phyloP scores from a whole-genome alignment of 2,113 vertebrate species.

The Thunnus maccoyii region DNA sequence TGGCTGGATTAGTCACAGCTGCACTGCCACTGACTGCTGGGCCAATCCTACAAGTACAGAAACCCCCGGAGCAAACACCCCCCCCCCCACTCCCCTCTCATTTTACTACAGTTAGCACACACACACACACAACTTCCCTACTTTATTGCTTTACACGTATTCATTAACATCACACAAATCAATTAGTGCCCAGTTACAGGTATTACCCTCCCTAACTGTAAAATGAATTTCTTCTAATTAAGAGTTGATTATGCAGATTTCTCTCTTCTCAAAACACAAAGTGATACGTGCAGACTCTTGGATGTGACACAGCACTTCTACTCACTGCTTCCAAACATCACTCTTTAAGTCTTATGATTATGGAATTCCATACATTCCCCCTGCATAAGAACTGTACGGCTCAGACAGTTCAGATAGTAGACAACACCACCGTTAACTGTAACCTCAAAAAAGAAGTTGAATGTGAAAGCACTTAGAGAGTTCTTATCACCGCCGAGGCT shows the following conservation, averaged over 20 bases:
- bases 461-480: too few relatives aligned
- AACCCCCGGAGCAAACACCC: not conserved
- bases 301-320: not conserved
- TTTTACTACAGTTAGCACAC: constrained; percentile 26
- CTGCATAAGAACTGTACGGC: too few relatives aligned
- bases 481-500: too few relatives aligned
- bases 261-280: constrained; percentile 40
- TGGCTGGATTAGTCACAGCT: constrained; percentile 56
- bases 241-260: constrained; percentile 57
- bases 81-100: not conserved
- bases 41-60: not conserved
- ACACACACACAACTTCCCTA: constrained; percentile 2
- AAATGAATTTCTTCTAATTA: constrained; percentile 64
- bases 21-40: constrained; percentile 29
- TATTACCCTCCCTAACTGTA: constrained; percentile 38
- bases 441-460: too few relatives aligned
- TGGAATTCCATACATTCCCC: too few relatives aligned
- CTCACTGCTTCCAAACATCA: too few relatives aligned
- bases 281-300: too few relatives aligned
- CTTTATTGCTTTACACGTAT: constrained; percentile 51
- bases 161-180: constrained; percentile 64
- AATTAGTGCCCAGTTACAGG: constrained; percentile 59
- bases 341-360: too few relatives aligned
- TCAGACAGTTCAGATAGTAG: too few relatives aligned
- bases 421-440: too few relatives aligned